Conservation (phyloP, 2,113 vertebrate species). For the Barnardius zonarius region DNA sequence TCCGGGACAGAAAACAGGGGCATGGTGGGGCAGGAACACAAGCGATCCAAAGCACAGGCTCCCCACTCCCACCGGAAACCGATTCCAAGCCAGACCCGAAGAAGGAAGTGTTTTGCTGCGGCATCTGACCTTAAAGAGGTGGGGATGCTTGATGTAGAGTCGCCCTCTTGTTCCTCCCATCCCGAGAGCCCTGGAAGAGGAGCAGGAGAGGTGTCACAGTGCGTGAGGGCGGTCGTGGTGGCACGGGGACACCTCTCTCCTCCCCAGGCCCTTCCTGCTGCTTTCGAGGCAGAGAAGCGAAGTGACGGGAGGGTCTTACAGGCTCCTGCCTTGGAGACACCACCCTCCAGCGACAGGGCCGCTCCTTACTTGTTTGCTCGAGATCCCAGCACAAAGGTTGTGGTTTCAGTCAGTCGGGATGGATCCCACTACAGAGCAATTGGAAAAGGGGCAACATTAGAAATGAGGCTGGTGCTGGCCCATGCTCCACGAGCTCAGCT, state of each 20-base stretch:
- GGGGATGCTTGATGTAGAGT: slow-evolving; percentile 96
- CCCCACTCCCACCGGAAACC: not conserved
- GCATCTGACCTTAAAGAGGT: slow-evolving; percentile 91
- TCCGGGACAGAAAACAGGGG: not conserved
- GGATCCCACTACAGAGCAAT: slow-evolving; percentile 88
- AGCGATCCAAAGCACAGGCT: rapidly evolving
- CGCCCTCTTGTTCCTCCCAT: slow-evolving; percentile 98
- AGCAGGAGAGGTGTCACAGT: not conserved
- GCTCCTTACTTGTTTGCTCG: slow-evolving; percentile 95
- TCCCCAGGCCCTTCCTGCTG: slow-evolving; percentile 46
- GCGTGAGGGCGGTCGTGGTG: rapidly evolving
- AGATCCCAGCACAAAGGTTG: slow-evolving; percentile 94
- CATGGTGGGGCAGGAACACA: not conserved
- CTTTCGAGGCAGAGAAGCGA: slow-evolving; percentile 28
- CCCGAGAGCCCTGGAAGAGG: slow-evolving; percentile 85
- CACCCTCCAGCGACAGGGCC: slow-evolving; percentile 24
- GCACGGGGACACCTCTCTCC: slow-evolving; percentile 17
- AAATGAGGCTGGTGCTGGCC: not conserved
- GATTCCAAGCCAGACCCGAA: not conserved
- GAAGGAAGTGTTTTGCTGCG: not conserved
- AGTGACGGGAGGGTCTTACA: not conserved
- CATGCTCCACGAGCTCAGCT: not conserved
- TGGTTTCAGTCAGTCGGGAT: slow-evolving; percentile 85
- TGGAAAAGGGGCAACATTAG: slow-evolving; percentile 53
- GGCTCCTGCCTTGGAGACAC: slow-evolving; percentile 33